Evolutionary conservation across 2,888 invertebrate genomes (phyloP).

Genomic region (Lepidochrysops patricia): DNA sequence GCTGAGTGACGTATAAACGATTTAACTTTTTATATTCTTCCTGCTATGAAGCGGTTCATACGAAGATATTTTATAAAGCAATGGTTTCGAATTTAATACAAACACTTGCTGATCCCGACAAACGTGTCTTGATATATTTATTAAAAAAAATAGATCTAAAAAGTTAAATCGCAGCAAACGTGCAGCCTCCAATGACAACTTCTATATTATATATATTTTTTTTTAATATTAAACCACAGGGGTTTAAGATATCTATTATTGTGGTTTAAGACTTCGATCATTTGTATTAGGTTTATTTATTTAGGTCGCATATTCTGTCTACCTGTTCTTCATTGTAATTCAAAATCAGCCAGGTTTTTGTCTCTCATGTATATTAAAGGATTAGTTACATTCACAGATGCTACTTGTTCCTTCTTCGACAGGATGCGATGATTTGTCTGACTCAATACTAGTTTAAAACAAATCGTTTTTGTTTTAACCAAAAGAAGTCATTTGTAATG

Average conservation of each 20-base stretch:
- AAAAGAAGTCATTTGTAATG: conserved; percentile 9
- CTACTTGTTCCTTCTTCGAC: conserved; percentile 9
- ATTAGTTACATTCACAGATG: conserved; percentile 17
- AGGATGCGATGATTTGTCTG: conserved; percentile 5
- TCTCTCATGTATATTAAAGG: neutral
- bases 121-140: too few relatives aligned
- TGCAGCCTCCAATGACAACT: too few relatives aligned
- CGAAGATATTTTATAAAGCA: too few relatives aligned
- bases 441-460: conserved; percentile 1
- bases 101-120: neutral
- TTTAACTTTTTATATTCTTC: conserved; percentile 19
- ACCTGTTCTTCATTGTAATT: neutral
- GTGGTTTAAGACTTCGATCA: too few relatives aligned
- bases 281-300: neutral
- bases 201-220: too few relatives aligned
- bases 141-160: too few relatives aligned
- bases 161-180: too few relatives aligned
- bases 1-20: conserved; percentile 13
- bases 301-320: neutral
- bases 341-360: neutral
- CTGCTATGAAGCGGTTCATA: conserved; percentile 19
- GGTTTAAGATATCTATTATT: too few relatives aligned
- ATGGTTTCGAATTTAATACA: neutral
- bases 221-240: neutral
- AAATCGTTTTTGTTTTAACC: conserved; percentile 7